Percentiles rank a stretch among this genome's conserved stretches.
These are phyloP conservation scores for Ganaspis brasiliensis DNA, from an alignment of 2,888 invertebrate species.

Conservation along the genomic window DNA sequence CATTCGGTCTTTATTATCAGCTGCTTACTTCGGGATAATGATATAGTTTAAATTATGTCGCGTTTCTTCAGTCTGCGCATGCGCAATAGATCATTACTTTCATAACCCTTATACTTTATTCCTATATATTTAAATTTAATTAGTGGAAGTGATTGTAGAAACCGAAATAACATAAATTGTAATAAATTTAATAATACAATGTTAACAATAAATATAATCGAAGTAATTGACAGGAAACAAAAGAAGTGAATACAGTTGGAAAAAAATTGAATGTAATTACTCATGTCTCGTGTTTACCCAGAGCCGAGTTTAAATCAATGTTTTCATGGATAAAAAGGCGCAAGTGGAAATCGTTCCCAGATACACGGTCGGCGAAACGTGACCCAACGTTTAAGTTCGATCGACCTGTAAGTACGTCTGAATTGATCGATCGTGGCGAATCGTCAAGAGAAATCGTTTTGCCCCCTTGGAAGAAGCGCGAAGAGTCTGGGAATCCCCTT, in stretches of 20 bases:
- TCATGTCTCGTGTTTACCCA: background rate
- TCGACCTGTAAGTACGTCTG: conserved; percentile 48
- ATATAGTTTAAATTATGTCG: background rate
- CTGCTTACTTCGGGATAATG: no score
- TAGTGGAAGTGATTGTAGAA: no score
- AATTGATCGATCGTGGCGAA: conserved; percentile 40
- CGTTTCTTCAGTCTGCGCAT: background rate
- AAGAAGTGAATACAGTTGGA: no score
- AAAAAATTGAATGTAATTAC: background rate
- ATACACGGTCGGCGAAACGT: conserved; percentile 24
- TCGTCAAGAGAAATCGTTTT: conserved; percentile 25
- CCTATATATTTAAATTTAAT: no score
- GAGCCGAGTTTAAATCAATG: conserved; percentile 2
- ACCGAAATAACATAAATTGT: no score
- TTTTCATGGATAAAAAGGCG: conserved; percentile 13
- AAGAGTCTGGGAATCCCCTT: conserved; percentile 32
- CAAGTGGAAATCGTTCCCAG: conserved; percentile 57
- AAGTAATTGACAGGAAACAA: no score
- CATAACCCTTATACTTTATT: no score
- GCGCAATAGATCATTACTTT: background rate
- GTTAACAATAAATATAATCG: background rate
- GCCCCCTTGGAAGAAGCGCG: conserved; percentile 26
- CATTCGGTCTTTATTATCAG: no score
- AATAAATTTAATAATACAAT: background rate
- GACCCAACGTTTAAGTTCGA: conserved; percentile 48